These are phyloP conservation scores for Polylopha cassiicola DNA, from an alignment of 2,888 invertebrate species.

Conservation along the genomic window DNA sequence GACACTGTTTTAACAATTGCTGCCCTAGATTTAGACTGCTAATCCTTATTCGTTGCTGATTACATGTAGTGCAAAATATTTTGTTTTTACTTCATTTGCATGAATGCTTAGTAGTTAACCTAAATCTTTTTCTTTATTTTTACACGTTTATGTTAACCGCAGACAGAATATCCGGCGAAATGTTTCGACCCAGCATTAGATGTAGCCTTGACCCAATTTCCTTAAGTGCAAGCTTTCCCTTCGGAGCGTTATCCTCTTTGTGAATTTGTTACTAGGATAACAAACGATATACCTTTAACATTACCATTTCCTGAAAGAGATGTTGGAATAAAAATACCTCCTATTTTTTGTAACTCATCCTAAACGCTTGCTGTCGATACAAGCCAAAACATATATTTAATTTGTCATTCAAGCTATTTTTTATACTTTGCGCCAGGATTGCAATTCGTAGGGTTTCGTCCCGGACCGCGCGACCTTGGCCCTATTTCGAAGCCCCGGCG, in stretches of 20 bases:
- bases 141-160: conserved; percentile 4
- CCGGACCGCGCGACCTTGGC: conserved; percentile 27
- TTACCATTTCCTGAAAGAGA: no score
- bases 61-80: no score
- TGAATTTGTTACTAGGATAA: conserved; percentile 3
- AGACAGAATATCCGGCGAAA: conserved; percentile 10
- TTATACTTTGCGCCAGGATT: conserved; percentile 9
- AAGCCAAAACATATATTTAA: conserved; percentile 13
- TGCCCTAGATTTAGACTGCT: no score
- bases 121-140: conserved; percentile 3
- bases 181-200: conserved; percentile 9
- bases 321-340: no score
- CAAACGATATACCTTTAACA: background rate
- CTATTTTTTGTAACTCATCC: background rate
- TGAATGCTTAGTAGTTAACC: no score
- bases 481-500: conserved; percentile 21
- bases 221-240: conserved; percentile 24
- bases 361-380: conserved; percentile 3
- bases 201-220: conserved; percentile 32
- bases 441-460: conserved; percentile 9
- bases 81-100: no score
- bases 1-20: no score
- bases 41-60: no score
- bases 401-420: conserved; percentile 10
- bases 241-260: conserved; percentile 10